Evolutionary conservation across 2,113 vertebrate genomes (phyloP), one percentile per base, ranked within the genome.

Genomic region (Cinclus cinclus): DNA sequence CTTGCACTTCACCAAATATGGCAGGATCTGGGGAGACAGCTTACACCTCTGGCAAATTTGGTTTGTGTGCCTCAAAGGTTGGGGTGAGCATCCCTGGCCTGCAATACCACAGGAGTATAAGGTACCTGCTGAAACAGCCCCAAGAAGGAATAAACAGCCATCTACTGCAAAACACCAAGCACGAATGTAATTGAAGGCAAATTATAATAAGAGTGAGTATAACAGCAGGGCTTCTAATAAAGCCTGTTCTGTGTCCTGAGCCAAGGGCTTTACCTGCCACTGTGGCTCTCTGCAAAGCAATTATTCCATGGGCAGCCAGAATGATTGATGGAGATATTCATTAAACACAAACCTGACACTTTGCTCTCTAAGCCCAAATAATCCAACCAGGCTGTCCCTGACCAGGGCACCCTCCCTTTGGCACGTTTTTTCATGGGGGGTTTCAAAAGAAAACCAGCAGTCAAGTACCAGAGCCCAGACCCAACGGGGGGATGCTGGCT

Each of bases 351-450:
- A 90, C 95, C 78, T 92, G 93, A 89, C 83, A 94, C 92, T 94
- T 91, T 89, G 95, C 81, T 92, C 88, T 92, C 81, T 96, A 97
- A 96, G 67, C 97, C 95, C 94, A 94, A 95, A 97, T 98, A 98
- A 98, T 98, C 98, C 97, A 37, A 89, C 86, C 92, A 76, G 90
- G 96, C 97, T 98, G 93, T 94, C 92, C 84, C 73, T 31, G 94
- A 64, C 92, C 65, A 87, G 94, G 85, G 85, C 65, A 50, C 92
- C 91, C 93, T 97, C 83, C 94, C 92, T 85, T 93, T 62, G 0
- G 89, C 75, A 83, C 8, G 16, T 86, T 97, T 93, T 93, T 78
- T 81, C 71, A 56, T 46, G 86, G 92, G 68, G 83, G 44, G 60
- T 81, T 95, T 97, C 90, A 73, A 91, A 94, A 79, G 83, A 81